These are phyloP conservation scores for Eurois occulta DNA, from an alignment of 2,888 invertebrate species.

Conservation along the genomic window DNA sequence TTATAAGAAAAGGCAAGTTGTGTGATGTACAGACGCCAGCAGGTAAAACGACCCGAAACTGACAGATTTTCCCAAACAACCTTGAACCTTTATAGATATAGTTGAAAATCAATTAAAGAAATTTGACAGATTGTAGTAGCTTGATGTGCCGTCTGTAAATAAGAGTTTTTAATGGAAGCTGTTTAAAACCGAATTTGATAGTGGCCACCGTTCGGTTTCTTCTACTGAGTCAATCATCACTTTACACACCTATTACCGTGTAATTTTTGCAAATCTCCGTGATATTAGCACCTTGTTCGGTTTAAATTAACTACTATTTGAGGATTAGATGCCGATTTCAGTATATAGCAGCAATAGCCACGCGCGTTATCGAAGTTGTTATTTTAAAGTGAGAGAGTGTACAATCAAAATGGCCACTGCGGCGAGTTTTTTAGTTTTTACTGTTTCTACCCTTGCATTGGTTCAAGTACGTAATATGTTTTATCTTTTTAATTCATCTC, in stretches of 20 bases:
- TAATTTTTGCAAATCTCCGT: too few relatives aligned
- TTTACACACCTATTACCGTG: slow-evolving; percentile 19
- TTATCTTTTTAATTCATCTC: not conserved
- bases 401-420: slow-evolving; percentile 24
- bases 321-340: not conserved
- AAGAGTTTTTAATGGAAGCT: not conserved
- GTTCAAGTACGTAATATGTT: slow-evolving; percentile 19
- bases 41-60: too few relatives aligned
- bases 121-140: too few relatives aligned
- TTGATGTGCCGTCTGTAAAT: too few relatives aligned
- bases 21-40: too few relatives aligned
- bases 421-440: not conserved
- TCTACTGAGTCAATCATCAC: not conserved
- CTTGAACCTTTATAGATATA: too few relatives aligned
- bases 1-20: too few relatives aligned
- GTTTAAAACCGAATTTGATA: not conserved
- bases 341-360: slow-evolving; percentile 19
- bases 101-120: too few relatives aligned
- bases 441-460: slow-evolving; percentile 7
- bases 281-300: slow-evolving; percentile 28
- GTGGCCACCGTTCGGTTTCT: not conserved
- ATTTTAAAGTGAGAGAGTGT: not conserved
- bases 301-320: not conserved
- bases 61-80: too few relatives aligned
- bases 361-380: slow-evolving; percentile 19